Evolutionary conservation across 1,140 invertebrate species (phyloP).

Genomic region (Drosophila quadrilineata): DNA sequence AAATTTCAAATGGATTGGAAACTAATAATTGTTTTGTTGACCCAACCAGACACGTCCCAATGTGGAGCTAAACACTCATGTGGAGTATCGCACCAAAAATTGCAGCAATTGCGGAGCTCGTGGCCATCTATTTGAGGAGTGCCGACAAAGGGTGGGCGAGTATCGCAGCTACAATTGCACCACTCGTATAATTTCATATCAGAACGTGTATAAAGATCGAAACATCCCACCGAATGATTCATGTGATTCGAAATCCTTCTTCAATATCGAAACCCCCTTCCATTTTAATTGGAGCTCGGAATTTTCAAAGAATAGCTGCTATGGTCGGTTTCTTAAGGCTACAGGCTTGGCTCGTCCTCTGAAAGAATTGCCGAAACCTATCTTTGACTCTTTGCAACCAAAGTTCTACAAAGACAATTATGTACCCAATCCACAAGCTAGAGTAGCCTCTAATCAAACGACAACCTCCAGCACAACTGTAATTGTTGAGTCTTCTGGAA

Average conservation of each 20-base stretch:
- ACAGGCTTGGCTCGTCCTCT: conserved; percentile 27
- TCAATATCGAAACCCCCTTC: conserved; percentile 33
- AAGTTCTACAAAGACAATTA: conserved; percentile 39
- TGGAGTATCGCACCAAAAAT: conserved; percentile 81
- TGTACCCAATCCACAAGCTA: conserved; percentile 47
- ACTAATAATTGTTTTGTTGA: not conserved
- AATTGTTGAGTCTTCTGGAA: not conserved
- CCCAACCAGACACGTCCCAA: conserved; percentile 80
- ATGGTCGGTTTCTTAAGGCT: conserved; percentile 57
- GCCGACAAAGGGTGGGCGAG: conserved; percentile 65
- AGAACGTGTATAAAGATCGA: conserved; percentile 63
- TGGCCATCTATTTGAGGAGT: conserved; percentile 85
- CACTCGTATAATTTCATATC: conserved; percentile 56
- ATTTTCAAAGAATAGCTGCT: conserved; percentile 51
- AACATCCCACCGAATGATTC: conserved; percentile 24
- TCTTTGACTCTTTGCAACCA: not conserved
- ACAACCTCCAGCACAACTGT: not conserved
- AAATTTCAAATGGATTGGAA: not conserved
- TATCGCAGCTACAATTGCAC: conserved; percentile 45
- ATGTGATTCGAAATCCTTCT: conserved; percentile 20
- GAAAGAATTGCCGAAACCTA: conserved; percentile 4
- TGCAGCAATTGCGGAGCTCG: conserved; percentile 85
- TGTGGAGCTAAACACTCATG: conserved; percentile 71
- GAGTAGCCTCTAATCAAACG: conserved; percentile 9
- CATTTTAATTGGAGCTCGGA: conserved; percentile 51